Evolutionary conservation across 2,113 vertebrate genomes (phyloP).

Genomic region (Caracal caracal): DNA sequence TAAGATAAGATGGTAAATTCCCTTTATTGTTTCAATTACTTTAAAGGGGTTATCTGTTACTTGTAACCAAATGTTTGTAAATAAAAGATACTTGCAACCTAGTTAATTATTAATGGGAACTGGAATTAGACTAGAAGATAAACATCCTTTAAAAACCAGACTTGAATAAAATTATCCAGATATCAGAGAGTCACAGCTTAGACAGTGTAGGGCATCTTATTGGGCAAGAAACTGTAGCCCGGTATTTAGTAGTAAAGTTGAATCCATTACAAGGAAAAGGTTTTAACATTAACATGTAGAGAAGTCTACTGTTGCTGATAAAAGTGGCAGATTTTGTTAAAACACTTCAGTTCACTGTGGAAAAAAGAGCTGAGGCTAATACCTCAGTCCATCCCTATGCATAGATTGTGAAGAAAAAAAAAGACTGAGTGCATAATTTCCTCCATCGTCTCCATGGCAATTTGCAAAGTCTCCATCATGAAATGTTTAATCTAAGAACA

Average conservation of each 20-base stretch:
- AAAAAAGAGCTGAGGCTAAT: slow-evolving; percentile 46
- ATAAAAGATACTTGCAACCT: background rate
- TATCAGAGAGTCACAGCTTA: background rate
- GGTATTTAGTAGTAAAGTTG: slow-evolving; percentile 20
- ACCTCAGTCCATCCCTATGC: background rate
- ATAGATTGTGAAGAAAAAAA: background rate
- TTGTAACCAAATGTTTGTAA: background rate
- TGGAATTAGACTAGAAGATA: background rate
- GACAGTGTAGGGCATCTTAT: background rate
- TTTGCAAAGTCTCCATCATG: slow-evolving; percentile 31
- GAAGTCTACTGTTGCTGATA: slow-evolving; percentile 28
- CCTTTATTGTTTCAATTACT: background rate
- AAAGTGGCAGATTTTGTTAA: slow-evolving; percentile 58
- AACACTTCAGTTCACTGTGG: slow-evolving; percentile 15
- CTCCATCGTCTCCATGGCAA: slow-evolving; percentile 21
- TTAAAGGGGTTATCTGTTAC: background rate
- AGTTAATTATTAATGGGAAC: background rate
- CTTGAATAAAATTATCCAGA: background rate
- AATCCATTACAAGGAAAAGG: background rate
- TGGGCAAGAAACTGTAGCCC: background rate
- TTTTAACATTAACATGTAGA: slow-evolving; percentile 9
- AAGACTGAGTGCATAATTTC: slow-evolving; percentile 4
- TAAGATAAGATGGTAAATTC: background rate
- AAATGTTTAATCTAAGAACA: background rate
- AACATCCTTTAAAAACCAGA: background rate